Evolutionary conservation across 2,888 invertebrate genomes (phyloP).

Genomic region (Ectobius pallidus): DNA sequence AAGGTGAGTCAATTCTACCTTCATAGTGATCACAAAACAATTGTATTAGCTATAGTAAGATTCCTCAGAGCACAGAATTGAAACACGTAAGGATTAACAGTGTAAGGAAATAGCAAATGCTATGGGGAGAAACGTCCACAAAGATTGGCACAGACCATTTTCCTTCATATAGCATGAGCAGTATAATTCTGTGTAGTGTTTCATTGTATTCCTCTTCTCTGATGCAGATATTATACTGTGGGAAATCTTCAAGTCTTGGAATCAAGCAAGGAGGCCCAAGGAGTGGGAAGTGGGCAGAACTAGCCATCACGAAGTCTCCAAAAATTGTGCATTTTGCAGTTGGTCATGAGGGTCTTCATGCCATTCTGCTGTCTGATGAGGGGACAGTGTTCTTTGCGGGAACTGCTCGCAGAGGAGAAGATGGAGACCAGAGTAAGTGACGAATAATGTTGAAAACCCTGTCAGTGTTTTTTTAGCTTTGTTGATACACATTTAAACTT

Average conservation of each 20-base stretch:
- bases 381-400: conserved; percentile 87
- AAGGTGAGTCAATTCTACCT: conserved; percentile 62
- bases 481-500: too few species aligned
- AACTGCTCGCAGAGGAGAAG: conserved; percentile 89
- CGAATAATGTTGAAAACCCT: conserved; percentile 6
- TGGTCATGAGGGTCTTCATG: conserved; percentile 94
- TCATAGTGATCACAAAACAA: too few species aligned
- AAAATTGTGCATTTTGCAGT: conserved; percentile 80
- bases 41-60: too few species aligned
- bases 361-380: conserved; percentile 88
- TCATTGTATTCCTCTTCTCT: too few species aligned
- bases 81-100: too few species aligned
- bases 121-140: too few species aligned
- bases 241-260: conserved; percentile 85
- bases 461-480: too few species aligned
- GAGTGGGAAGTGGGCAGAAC: conserved; percentile 56
- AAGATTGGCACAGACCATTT: too few species aligned
- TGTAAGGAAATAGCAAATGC: too few species aligned
- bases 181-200: too few species aligned
- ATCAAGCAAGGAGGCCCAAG: conserved; percentile 65
- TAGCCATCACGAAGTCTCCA: conserved; percentile 72
- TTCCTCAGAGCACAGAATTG: too few species aligned
- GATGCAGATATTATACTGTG: conserved; percentile 77
- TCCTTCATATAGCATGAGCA: too few species aligned
- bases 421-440: conserved; percentile 77